Evolutionary conservation across 2,888 invertebrate species (phyloP), one percentile per base, ranked within the genome.

Genomic region (Eueremaeus valkanovi): DNA sequence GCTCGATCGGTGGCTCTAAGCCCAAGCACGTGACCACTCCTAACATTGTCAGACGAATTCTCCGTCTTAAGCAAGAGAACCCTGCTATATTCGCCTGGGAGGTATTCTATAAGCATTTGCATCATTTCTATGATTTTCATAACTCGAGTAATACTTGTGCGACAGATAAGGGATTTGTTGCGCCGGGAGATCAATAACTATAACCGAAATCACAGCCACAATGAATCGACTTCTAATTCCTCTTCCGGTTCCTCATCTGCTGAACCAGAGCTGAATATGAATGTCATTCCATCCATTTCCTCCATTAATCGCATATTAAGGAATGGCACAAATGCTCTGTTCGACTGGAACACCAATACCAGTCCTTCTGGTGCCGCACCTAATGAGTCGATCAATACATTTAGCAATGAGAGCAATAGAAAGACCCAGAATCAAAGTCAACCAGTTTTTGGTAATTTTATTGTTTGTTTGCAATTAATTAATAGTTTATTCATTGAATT

Each of bases 41-140:
- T 1, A 92, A 93, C 0, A 95, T 96, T 0, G 95, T 96, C 18
- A 92, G 94, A 85, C 93, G 94, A 85, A 96, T 97, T 80, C 88
- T 95, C 42, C 90, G 94, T 6, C 88, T 94, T 81, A 96, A 96
- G 83, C 93, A 93, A 82, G 94, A 95, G 83, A 95, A 95, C 84
- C 95, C 95, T 0, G 92, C 93, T 6, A 92, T 95, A 89, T 95
- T 96, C 84, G 95, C 95, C 13, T 96, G 95, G 95, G 96, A 96
- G 86, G 5, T 40, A 40, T 40, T 5, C 40, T 11, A 9, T 11
- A 9, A 40, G 11, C 5, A 40, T 40, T 9, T 40, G 5, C 40
- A 40, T 9, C 5, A 40, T 40, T 9, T 5, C 40, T 40, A 40
- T 40, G 40, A 40, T 11, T 40, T 9, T 40, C 11, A 11, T 11